These are phyloP conservation scores for Salvelinus namaycush DNA, from an alignment of 2,113 vertebrate species.

Conservation along the genomic window DNA sequence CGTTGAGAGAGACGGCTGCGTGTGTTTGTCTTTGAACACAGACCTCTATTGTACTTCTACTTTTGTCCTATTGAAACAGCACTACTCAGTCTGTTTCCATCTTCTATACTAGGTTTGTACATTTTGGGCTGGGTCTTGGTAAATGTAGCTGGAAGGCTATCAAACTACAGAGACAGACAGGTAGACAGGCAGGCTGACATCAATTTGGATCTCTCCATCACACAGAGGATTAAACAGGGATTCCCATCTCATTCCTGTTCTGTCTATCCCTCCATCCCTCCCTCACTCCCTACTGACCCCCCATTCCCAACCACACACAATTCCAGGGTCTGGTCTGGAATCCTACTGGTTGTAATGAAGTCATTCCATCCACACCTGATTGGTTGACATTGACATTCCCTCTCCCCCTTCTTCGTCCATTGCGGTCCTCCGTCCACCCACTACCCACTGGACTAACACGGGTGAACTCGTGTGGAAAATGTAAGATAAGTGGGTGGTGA, in stretches of 20 bases:
- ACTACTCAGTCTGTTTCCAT: too few relatives aligned
- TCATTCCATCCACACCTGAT: conserved; percentile 69
- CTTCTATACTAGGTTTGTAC: too few relatives aligned
- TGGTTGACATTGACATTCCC: conserved; percentile 59
- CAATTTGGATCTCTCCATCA: conserved; percentile 71
- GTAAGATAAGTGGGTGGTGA: conserved; percentile 39
- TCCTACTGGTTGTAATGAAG: conserved; percentile 64
- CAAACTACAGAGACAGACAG: not conserved
- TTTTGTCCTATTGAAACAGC: too few relatives aligned
- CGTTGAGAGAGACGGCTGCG: too few relatives aligned
- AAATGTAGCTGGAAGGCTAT: too few relatives aligned
- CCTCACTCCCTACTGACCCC: conserved; percentile 21
- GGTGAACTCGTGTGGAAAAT: conserved; percentile 57
- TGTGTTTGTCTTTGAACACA: too few relatives aligned
- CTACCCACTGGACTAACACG: not conserved
- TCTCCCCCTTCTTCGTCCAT: conserved; percentile 11
- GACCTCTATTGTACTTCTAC: too few relatives aligned
- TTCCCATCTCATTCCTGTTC: conserved; percentile 58
- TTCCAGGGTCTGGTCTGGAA: conserved; percentile 53
- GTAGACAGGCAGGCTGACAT: conserved; percentile 62
- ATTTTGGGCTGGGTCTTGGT: too few relatives aligned
- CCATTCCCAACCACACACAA: conserved; percentile 33
- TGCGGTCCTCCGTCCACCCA: conserved; percentile 24
- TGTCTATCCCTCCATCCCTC: not conserved
- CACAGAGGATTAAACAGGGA: conserved; percentile 60